Conservation (phyloP, 2,888 invertebrate genomes). For the Trichopoda pennipes region DNA sequence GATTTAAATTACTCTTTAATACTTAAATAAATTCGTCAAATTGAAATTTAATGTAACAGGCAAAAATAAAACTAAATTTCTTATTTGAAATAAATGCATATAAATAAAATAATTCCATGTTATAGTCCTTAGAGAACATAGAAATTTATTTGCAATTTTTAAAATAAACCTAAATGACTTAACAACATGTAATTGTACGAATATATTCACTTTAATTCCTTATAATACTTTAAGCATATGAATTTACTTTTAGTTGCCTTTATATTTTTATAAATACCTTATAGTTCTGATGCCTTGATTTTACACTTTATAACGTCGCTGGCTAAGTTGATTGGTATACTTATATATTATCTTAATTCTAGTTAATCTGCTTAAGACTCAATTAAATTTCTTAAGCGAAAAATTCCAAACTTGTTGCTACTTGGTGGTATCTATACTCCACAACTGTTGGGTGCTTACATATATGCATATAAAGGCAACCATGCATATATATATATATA, state of each 20-base stretch:
- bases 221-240: not conserved
- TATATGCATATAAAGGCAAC: too few relatives aligned
- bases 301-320: not conserved
- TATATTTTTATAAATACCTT: not conserved
- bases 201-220: conserved; percentile 6
- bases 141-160: conserved; percentile 29
- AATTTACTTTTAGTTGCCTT: not conserved
- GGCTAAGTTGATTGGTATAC: too few relatives aligned
- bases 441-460: too few relatives aligned
- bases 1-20: too few relatives aligned
- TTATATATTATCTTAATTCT: too few relatives aligned
- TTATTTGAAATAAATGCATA: not conserved
- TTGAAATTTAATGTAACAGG: not conserved
- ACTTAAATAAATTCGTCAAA: not conserved
- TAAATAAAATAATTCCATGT: not conserved
- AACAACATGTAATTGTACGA: conserved; percentile 32
- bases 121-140: conserved; percentile 4
- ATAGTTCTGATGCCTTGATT: not conserved
- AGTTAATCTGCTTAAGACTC: too few relatives aligned
- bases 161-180: conserved; percentile 37
- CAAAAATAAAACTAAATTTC: not conserved
- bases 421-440: too few relatives aligned
- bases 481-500: too few relatives aligned
- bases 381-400: too few relatives aligned
- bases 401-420: too few relatives aligned